phyloP scores from a whole-genome alignment of 2,888 invertebrate species.

The Merodon equestris region DNA sequence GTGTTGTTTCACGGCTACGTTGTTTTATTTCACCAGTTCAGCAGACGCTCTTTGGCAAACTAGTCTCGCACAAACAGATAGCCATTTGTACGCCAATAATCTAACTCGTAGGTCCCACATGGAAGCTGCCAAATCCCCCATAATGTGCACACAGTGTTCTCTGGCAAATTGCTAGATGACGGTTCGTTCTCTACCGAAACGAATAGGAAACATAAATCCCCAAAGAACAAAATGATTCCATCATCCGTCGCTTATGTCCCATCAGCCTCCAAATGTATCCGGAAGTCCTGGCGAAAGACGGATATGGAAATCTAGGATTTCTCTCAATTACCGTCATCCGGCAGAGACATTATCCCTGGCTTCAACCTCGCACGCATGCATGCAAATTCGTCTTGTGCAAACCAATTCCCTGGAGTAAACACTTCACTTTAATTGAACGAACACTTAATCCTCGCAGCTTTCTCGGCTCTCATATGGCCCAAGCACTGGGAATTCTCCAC shows the following conservation, averaged over 20 bases:
- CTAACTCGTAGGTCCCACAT: background rate
- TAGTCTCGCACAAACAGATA: slow-evolving; percentile 21
- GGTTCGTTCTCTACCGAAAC: too few relatives aligned
- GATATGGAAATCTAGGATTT: slow-evolving; percentile 33
- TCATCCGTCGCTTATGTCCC: slow-evolving; percentile 1
- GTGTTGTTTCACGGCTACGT: slow-evolving; percentile 8
- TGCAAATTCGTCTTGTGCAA: slow-evolving; percentile 32
- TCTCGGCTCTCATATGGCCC: too few relatives aligned
- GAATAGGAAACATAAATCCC: too few relatives aligned
- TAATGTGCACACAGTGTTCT: too few relatives aligned
- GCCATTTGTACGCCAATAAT: slow-evolving; percentile 9
- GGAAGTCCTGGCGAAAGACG: slow-evolving; percentile 6
- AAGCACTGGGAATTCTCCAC: too few relatives aligned
- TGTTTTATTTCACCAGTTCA: slow-evolving; percentile 33
- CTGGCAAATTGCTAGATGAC: too few relatives aligned
- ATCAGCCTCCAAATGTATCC: too few relatives aligned
- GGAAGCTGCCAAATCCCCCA: slow-evolving; percentile 4
- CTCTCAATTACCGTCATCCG: background rate
- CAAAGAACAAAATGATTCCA: too few relatives aligned
- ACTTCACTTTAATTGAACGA: slow-evolving; percentile 53
- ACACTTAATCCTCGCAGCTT: background rate
- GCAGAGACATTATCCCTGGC: background rate
- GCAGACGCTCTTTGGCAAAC: background rate
- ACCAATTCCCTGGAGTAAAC: slow-evolving; percentile 43
- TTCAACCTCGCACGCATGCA: background rate